phyloP scores from a whole-genome alignment of 2,113 vertebrate genomes.

The Himantopus leucocephalus region DNA sequence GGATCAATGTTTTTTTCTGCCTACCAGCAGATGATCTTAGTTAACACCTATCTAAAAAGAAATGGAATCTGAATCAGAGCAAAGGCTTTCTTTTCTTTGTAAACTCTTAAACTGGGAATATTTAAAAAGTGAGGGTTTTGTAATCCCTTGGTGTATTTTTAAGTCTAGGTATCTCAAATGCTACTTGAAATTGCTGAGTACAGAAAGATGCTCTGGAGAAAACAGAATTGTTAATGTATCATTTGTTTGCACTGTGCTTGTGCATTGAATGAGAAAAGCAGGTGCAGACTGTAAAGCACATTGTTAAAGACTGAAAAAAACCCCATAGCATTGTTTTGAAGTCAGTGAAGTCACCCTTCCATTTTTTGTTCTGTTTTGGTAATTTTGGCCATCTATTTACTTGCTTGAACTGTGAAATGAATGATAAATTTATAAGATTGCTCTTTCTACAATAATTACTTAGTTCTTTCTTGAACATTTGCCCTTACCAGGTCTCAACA shows the following conservation, averaged over 20 bases:
- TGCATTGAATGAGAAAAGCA: not conserved
- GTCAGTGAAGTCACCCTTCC: not conserved
- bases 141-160: not conserved
- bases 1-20: not conserved
- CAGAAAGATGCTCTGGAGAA: not conserved
- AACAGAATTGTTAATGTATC: not conserved
- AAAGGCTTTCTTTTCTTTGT: not conserved
- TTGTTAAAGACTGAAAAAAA: not conserved
- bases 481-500: not conserved
- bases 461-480: not conserved
- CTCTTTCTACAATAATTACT: not conserved
- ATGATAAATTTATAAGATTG: not conserved
- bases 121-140: not conserved
- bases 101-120: not conserved
- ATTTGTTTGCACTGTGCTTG: not conserved
- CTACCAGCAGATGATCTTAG: not conserved
- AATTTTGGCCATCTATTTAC: not conserved
- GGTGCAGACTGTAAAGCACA: not conserved
- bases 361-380: not conserved
- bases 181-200: not conserved
- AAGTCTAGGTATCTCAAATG: not conserved
- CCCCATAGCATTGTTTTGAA: not conserved
- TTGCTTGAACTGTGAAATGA: fast-evolving
- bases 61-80: not conserved
- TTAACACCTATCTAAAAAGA: not conserved